phyloP scores from a whole-genome alignment of 1,140 invertebrate species.

The Apis florea region DNA sequence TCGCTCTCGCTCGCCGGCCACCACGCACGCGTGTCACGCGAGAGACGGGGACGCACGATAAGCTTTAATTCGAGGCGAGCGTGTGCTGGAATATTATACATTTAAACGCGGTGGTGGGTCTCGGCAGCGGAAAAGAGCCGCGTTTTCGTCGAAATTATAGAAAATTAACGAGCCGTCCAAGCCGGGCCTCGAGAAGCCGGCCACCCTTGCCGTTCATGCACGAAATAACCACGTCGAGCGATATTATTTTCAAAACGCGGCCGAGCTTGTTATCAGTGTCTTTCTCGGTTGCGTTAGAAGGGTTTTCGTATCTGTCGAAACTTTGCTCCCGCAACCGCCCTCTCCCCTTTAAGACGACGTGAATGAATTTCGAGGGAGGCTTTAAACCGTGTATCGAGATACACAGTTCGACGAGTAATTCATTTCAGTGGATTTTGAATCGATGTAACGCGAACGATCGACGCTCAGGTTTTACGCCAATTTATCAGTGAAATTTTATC shows the following conservation, averaged over 20 bases:
- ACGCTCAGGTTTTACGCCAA: too few relatives aligned
- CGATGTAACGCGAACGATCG: not conserved
- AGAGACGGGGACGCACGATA: slow-evolving; percentile 28
- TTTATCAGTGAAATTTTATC: too few relatives aligned
- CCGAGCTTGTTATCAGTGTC: not conserved
- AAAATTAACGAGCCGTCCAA: slow-evolving; percentile 37
- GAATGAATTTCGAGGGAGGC: not conserved
- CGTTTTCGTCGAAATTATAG: slow-evolving; percentile 26
- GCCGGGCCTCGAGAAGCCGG: not conserved
- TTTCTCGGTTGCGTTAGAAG: not conserved
- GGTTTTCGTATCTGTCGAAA: not conserved
- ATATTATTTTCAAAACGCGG: not conserved
- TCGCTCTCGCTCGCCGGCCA: not conserved
- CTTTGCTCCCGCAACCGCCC: not conserved
- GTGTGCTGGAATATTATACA: slow-evolving; percentile 34
- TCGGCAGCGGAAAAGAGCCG: not conserved
- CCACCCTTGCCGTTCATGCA: slow-evolving; percentile 1
- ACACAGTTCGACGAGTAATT: not conserved
- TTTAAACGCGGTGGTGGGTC: not conserved
- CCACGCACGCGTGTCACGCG: not conserved
- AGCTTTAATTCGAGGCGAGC: slow-evolving; percentile 31
- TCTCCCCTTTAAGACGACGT: slow-evolving; percentile 35
- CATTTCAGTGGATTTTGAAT: not conserved
- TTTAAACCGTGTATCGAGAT: slow-evolving; percentile 4
- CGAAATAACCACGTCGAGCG: slow-evolving; percentile 3